Base-by-base conservation (phyloP, 2,888 invertebrate genomes). In the Heliconius charithonia region DNA sequence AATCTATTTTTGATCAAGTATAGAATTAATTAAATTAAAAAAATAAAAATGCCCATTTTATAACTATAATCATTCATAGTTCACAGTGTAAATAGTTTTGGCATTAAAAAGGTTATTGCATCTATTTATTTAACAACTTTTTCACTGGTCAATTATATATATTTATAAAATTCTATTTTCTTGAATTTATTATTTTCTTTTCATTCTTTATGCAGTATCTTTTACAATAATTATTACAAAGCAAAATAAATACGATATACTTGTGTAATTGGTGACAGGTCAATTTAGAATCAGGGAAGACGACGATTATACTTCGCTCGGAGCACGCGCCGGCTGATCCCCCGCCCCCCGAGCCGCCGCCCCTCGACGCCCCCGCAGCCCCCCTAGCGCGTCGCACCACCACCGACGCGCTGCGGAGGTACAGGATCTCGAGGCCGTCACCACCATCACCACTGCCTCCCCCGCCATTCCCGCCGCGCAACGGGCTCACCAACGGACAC, bases 281-380 rank as follows among this genome's bases (percentile, higher is more conserved):
- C 79, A 85, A 81, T 80, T 84, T 93, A 87, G 83, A 85, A 45
- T 82, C 87, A 12, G 92, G 93, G 72, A 89, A 89, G 75, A 92
- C 93, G 45, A 91, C 91, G 27, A 90, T 94, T 75, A 85, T 93
- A 79, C 85, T 93, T 82, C 91, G 91, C 67, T 85, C 91, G 27
- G 87, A 89, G 84, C 92, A 93, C 87, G 92, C 92, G 79, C 88
- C 88, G 63, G 77, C 86, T 69, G 81, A 84, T 59, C 80, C 83
- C 10, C 80, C 83, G 76, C 83, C 83, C 13, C 83, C 82, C 59
- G 81, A 81, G 78, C 83, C 83, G 78, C 81, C 83, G 73, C 81
- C 83, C 51, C 73, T 51, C 51, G 70, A 81, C 74, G 81, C 76
- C 67, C 81, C 83, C 72, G 62, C 62, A 70, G 81, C 76, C 81